Conservation (phyloP, 2,888 invertebrate species). For the Cybosia mesomella region DNA sequence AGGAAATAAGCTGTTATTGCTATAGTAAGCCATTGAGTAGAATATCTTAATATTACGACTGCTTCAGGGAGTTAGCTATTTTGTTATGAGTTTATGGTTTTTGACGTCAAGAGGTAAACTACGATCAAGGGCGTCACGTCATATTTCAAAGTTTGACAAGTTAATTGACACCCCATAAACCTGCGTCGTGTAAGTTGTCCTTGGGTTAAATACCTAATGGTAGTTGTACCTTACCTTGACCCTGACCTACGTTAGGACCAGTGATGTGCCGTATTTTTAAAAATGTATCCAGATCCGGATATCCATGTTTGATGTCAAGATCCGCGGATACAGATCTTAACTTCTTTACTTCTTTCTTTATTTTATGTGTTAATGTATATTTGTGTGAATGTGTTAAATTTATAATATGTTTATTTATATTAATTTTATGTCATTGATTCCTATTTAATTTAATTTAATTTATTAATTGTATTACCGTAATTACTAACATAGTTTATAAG, state of each 20-base stretch:
- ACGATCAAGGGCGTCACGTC: conserved; percentile 60
- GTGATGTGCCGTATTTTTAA: too few relatives aligned
- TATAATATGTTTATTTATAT: too few relatives aligned
- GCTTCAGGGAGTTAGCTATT: conserved; percentile 42
- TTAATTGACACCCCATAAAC: conserved; percentile 74
- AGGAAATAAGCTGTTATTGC: conserved; percentile 65
- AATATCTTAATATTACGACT: conserved; percentile 31
- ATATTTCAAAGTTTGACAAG: conserved; percentile 78
- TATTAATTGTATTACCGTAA: too few relatives aligned
- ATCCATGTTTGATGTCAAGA: too few relatives aligned
- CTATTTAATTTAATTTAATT: too few relatives aligned
- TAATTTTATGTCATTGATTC: too few relatives aligned
- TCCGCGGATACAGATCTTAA: too few relatives aligned
- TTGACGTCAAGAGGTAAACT: conserved; percentile 55
- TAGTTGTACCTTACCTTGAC: conserved; percentile 71
- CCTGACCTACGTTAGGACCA: conserved; percentile 53
- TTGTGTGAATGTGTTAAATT: too few relatives aligned
- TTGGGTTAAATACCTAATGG: conserved; percentile 73
- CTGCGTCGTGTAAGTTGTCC: conserved; percentile 55
- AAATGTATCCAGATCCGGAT: too few relatives aligned
- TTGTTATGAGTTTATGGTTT: conserved; percentile 52
- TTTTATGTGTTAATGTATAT: too few relatives aligned
- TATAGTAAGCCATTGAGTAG: conserved; percentile 69
- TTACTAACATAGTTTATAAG: too few relatives aligned
- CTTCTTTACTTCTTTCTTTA: too few relatives aligned